Percentiles rank a stretch among this genome's conserved stretches.
Conservation (phyloP, 2,113 vertebrate species). For the Sinosuthora webbiana region DNA sequence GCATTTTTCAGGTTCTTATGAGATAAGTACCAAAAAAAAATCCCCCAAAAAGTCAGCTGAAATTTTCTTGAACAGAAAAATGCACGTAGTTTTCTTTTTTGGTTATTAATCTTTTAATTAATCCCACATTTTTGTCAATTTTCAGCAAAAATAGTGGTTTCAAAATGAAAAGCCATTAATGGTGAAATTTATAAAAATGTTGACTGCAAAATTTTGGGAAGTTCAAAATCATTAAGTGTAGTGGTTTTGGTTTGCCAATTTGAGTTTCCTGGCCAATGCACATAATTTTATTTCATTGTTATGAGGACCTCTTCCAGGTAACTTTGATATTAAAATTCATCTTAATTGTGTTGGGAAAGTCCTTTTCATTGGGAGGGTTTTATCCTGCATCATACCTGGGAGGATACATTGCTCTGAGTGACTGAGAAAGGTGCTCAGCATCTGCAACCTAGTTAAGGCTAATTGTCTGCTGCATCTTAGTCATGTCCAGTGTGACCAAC, state of each 20-base stretch:
- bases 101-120: background rate
- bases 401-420: background rate
- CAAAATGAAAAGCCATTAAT: background rate
- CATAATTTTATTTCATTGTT: background rate
- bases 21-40: background rate
- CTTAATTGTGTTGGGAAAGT: background rate
- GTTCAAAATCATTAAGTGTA: background rate
- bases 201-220: background rate
- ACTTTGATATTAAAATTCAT: background rate
- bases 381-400: background rate
- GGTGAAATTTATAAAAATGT: background rate
- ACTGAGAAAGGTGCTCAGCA: background rate
- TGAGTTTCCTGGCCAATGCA: background rate
- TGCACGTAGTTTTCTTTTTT: rapidly evolving
- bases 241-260: background rate
- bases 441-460: background rate
- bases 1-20: background rate
- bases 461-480: background rate
- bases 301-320: background rate
- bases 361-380: background rate
- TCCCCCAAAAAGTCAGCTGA: background rate
- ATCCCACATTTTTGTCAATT: background rate
- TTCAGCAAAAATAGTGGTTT: background rate
- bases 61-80: background rate
- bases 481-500: background rate